These are phyloP conservation scores for Euclidia mi DNA, from an alignment of 2,888 invertebrate species.

Conservation along the genomic window DNA sequence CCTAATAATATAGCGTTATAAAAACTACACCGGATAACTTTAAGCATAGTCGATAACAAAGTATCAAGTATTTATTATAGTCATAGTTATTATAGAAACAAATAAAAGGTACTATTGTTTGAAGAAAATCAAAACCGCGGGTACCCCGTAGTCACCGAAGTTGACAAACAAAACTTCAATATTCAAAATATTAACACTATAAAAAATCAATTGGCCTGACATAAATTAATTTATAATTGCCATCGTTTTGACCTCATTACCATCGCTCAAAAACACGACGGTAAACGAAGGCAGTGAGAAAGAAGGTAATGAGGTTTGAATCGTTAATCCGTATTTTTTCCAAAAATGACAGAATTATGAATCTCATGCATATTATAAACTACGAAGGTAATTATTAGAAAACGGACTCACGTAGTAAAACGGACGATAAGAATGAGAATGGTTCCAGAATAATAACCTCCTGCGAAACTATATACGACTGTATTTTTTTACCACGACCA, in stretches of 20 bases:
- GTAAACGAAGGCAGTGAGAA: conserved; percentile 23
- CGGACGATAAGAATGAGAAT: too few species aligned
- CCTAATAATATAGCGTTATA: too few species aligned
- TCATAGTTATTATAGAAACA: too few species aligned
- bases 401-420: conserved; percentile 3
- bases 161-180: too few species aligned
- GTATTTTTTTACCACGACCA: too few species aligned
- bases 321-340: conserved; percentile 1
- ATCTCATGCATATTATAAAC: too few species aligned
- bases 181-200: background rate
- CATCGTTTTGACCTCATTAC: conserved; percentile 17
- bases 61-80: too few species aligned
- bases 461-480: too few species aligned
- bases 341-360: conserved; percentile 4
- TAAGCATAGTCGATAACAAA: background rate
- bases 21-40: background rate
- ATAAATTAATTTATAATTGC: too few species aligned
- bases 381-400: conserved; percentile 4
- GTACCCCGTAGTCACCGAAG: background rate
- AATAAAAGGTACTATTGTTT: conserved; percentile 3
- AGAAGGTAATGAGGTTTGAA: too few species aligned
- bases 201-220: conserved; percentile 11
- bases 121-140: conserved; percentile 3
- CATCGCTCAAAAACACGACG: conserved; percentile 18
- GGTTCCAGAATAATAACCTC: too few species aligned